These are phyloP conservation scores for Coronaproctus castanopsis DNA, from an alignment of 2,888 invertebrate genomes.

Conservation along the genomic window DNA sequence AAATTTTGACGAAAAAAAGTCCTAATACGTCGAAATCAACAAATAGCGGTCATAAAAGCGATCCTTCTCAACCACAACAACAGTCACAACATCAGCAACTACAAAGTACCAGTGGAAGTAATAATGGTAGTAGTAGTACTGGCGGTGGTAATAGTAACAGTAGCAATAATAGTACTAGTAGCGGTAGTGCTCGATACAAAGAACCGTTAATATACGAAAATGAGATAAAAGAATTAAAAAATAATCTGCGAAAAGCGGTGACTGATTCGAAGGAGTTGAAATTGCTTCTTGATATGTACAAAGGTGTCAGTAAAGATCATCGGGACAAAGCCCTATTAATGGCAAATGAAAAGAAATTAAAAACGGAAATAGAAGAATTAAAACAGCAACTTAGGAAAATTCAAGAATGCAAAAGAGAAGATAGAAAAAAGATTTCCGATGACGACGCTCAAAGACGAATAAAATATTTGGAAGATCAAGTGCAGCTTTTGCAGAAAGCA, in stretches of 20 bases:
- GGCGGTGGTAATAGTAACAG: neutral
- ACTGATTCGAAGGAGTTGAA: conserved; percentile 91
- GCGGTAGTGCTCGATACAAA: no score
- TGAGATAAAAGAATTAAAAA: neutral
- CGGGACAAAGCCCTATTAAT: conserved; percentile 88
- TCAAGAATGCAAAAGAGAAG: conserved; percentile 62
- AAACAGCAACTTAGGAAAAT: conserved; percentile 59
- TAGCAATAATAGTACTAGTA: neutral
- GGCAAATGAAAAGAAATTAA: conserved; percentile 79
- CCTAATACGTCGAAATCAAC: neutral
- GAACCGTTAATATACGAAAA: no score
- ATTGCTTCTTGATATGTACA: conserved; percentile 84
- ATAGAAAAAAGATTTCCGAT: conserved; percentile 72
- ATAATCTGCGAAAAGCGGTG: conserved; percentile 50
- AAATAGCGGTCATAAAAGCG: neutral
- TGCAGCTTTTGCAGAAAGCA: conserved; percentile 77
- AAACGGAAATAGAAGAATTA: conserved; percentile 76
- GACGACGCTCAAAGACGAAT: conserved; percentile 88
- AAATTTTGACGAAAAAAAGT: neutral
- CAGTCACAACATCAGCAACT: neutral
- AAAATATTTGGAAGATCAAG: conserved; percentile 81
- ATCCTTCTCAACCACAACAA: no score
- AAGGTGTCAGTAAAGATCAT: conserved; percentile 90
- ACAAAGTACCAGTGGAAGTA: neutral
- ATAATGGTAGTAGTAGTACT: neutral